A percentile compares a stretch with the other conserved stretches of the same genome.
Conservation (phyloP, 2,888 invertebrate species). For the Schizotus pectinicornis region DNA sequence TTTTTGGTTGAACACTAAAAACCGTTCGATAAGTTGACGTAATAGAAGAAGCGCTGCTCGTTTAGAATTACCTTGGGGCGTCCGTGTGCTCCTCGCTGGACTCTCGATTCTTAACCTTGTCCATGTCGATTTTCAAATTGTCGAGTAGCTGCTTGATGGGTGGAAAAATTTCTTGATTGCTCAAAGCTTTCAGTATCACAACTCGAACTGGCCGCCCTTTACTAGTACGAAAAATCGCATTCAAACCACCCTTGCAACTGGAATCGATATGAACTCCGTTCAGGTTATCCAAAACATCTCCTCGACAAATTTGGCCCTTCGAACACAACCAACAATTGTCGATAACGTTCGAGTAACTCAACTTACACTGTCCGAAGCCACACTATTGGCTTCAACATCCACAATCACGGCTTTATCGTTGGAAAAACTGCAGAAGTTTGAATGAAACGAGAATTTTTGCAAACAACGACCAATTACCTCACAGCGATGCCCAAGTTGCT, state of each 20-base stretch:
- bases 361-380: constrained; percentile 70
- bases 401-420: constrained; percentile 66
- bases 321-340: constrained; percentile 8
- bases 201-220: constrained; percentile 59
- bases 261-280: constrained; percentile 63
- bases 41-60: too few relatives aligned
- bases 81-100: background rate
- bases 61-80: too few relatives aligned
- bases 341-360: background rate
- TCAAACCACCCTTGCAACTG: constrained; percentile 60
- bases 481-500: constrained; percentile 66
- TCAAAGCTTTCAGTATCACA: constrained; percentile 63
- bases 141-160: constrained; percentile 57
- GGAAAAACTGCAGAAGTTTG: constrained; percentile 59
- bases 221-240: constrained; percentile 59
- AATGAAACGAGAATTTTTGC: background rate
- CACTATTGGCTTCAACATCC: constrained; percentile 64
- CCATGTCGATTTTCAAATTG: constrained; percentile 47
- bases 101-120: constrained; percentile 30
- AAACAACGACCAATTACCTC: constrained; percentile 53
- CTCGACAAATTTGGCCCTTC: constrained; percentile 65
- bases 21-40: background rate
- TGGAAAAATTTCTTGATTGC: constrained; percentile 56
- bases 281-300: constrained; percentile 69
- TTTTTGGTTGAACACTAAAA: background rate